Evolutionary conservation across 2,888 invertebrate genomes (phyloP).

Genomic region (Deilephila elpenor): DNA sequence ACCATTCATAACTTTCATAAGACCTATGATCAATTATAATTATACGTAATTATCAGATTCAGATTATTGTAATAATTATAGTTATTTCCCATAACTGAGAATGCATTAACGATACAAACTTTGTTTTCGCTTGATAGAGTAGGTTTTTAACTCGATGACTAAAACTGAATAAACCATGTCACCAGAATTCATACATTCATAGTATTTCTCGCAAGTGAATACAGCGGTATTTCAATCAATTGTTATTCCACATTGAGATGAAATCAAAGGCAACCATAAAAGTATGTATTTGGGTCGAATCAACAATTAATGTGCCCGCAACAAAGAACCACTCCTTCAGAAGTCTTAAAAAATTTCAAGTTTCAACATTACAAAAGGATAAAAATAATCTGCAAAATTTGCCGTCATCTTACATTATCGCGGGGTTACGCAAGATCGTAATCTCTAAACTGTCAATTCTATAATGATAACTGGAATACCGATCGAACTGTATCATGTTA

Average conservation of each 20-base stretch:
- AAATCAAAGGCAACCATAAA: slow-evolving; percentile 16
- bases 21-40: too few relatives aligned
- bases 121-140: too few relatives aligned
- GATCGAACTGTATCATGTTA: slow-evolving; percentile 65
- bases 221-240: slow-evolving; percentile 40
- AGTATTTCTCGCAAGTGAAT: not conserved
- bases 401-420: slow-evolving; percentile 58
- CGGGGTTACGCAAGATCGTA: slow-evolving; percentile 71
- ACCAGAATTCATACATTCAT: slow-evolving; percentile 21
- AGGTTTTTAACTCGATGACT: not conserved
- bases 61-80: too few relatives aligned
- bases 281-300: slow-evolving; percentile 27
- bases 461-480: slow-evolving; percentile 57
- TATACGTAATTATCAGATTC: too few relatives aligned
- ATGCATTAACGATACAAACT: too few relatives aligned
- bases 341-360: slow-evolving; percentile 60
- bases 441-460: slow-evolving; percentile 74
- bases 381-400: slow-evolving; percentile 59
- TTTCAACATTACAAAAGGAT: slow-evolving; percentile 55
- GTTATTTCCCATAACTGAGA: too few relatives aligned
- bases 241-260: slow-evolving; percentile 20
- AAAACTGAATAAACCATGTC: not conserved
- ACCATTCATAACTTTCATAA: too few relatives aligned
- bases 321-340: slow-evolving; percentile 47
- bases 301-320: slow-evolving; percentile 25